Evolutionary conservation across 2,888 invertebrate species (phyloP).

Genomic region (Tortricodes alternella): DNA sequence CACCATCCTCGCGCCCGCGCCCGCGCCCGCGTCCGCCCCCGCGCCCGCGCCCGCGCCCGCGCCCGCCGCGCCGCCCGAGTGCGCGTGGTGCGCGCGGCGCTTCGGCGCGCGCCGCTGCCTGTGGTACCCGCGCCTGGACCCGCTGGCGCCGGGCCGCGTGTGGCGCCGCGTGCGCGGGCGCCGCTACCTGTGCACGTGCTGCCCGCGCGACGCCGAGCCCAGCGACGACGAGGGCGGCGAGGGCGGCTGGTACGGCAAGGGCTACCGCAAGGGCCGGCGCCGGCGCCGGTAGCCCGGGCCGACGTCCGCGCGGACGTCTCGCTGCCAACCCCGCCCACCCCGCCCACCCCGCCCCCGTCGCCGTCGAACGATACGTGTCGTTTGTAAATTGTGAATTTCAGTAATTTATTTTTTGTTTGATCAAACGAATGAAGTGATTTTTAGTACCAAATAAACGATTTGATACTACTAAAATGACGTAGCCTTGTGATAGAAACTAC

Average conservation of each 20-base stretch:
- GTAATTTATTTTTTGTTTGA: neutral
- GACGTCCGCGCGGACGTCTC: neutral
- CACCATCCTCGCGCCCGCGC: conserved; percentile 77
- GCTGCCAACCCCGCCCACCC: conserved; percentile 29
- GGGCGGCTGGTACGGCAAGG: conserved; percentile 94
- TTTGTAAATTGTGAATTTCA: neutral
- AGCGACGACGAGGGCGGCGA: conserved; percentile 60
- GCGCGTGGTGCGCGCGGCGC: conserved; percentile 57
- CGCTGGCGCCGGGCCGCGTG: conserved; percentile 49
- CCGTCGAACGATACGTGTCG: conserved; percentile 41
- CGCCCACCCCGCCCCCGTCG: neutral
- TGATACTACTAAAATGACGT: too few relatives aligned
- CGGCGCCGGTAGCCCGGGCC: conserved; percentile 66
- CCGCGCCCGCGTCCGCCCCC: conserved; percentile 33
- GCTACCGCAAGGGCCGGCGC: conserved; percentile 88
- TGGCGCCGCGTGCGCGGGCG: conserved; percentile 72
- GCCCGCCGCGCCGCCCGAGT: conserved; percentile 41
- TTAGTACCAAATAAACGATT: too few relatives aligned
- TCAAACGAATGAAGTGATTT: neutral
- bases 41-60: conserved; percentile 32
- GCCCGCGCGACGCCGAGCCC: conserved; percentile 49
- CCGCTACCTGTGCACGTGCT: conserved; percentile 86
- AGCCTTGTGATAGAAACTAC: too few relatives aligned
- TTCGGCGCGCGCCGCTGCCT: conserved; percentile 61
- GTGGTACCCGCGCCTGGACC: conserved; percentile 80